A percentile compares a stretch with the other conserved stretches of the same genome.
phyloP scores from a whole-genome alignment of 2,888 invertebrate genomes.

The Venustoraphidia nigricollis region DNA sequence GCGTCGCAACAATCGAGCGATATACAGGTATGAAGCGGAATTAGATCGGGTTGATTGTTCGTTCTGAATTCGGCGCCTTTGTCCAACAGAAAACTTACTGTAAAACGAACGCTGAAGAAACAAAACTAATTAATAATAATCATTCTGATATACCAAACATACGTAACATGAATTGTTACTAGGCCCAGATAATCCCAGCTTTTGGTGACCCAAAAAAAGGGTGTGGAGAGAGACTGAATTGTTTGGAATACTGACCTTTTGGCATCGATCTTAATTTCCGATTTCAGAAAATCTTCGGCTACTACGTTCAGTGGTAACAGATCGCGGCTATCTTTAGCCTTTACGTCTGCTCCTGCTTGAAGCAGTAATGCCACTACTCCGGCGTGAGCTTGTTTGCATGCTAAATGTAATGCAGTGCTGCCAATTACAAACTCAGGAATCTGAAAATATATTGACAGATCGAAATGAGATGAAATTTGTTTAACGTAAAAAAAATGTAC shows the following conservation, averaged over 20 bases:
- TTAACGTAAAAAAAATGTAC: too few relatives aligned
- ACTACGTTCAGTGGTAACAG: conserved; percentile 34
- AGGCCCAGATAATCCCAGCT: too few relatives aligned
- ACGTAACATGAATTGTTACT: too few relatives aligned
- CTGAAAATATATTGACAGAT: conserved; percentile 17
- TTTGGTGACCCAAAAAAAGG: too few relatives aligned
- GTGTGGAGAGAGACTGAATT: too few relatives aligned
- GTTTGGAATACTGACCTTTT: too few relatives aligned
- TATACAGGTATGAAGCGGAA: conserved; percentile 37
- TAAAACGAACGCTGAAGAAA: too few relatives aligned
- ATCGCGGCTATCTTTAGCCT: conserved; percentile 27
- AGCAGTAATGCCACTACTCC: conserved; percentile 35
- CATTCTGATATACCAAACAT: too few relatives aligned
- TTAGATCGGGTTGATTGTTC: conserved; percentile 17
- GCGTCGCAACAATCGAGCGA: conserved; percentile 29
- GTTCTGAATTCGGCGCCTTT: conserved; percentile 13
- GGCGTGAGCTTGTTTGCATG: conserved; percentile 32
- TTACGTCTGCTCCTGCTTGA: conserved; percentile 32
- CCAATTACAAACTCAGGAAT: conserved; percentile 32
- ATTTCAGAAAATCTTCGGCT: conserved; percentile 23
- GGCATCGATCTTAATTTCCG: not conserved
- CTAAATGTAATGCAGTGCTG: conserved; percentile 44
- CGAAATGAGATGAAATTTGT: too few relatives aligned
- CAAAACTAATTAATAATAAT: too few relatives aligned
- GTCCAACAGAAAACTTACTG: conserved; percentile 13